Base-by-base conservation (phyloP, 2,888 invertebrate genomes). In the Caenorhabditis afra region DNA sequence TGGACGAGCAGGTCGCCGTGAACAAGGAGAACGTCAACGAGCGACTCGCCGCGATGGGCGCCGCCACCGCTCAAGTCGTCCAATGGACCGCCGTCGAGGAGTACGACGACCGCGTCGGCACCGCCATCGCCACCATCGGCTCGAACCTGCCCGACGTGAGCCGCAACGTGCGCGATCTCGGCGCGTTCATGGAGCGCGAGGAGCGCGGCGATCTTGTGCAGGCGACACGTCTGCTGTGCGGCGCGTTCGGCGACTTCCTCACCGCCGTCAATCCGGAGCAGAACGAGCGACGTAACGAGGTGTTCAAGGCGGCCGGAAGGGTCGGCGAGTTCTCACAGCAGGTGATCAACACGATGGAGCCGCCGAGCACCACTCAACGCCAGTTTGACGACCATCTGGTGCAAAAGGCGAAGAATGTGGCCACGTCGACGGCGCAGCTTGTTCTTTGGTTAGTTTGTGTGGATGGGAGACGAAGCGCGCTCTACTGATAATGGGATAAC, bases 11-110 rank as follows among this genome's bases (percentile, higher is more conserved):
- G 66, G 92, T 97, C 91, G 97, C 97, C 91, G 95, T 96, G 67
- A 95, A 95, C 91, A 95, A 96, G 91, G 97, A 98, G 92, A 96
- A 95, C 86, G 96, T 99, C 70, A 95, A 95, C 83, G 96, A 96
- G 64, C 96, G 98, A 91, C 94, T 99, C 87, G 97, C 97, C 5
- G 97, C 97, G 74, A 98, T 99, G 97, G 98, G 96, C 92, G 98
- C 98, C 0, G 98, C 98, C 68, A 99, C 98, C 0, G 99, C 99
- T 10, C 96, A 97, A 91, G 85, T 97, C 59, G 95, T 97, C 73
- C 96, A 96, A 0, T 92, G 95, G 71, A 96, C 96, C 0, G 94
- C 88, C 16, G 91, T 91, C 18, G 95, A 97, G 71, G 97, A 97
- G 91, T 95, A 96, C 90, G 95, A 95, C 4, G 85, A 85, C 18